Evolutionary conservation across 2,113 vertebrate genomes (phyloP).

Genomic region (Pelvicachromis taeniatus): DNA sequence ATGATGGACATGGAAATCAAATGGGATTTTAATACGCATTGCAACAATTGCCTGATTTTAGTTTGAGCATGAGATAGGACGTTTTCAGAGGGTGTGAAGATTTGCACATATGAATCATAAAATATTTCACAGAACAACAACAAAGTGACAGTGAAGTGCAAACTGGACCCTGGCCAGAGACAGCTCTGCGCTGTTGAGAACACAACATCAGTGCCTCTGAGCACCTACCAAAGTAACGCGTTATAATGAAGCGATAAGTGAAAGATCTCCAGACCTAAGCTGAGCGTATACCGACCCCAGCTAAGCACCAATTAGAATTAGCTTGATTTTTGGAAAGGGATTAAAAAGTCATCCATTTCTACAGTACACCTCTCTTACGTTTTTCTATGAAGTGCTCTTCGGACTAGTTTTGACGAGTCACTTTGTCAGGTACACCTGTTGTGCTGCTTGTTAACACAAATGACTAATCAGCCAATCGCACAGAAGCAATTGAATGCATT

Average conservation of each 20-base stretch:
- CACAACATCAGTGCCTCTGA: neutral
- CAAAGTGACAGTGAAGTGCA: neutral
- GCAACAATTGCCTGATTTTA: neutral
- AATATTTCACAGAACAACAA: neutral
- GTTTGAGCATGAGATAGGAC: neutral
- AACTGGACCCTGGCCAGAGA: neutral
- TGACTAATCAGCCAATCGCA: neutral
- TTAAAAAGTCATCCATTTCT: neutral
- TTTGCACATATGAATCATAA: neutral
- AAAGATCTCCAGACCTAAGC: neutral
- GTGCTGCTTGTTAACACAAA: neutral
- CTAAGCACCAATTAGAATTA: neutral
- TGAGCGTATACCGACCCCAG: neutral
- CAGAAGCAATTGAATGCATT: neutral
- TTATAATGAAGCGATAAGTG: neutral
- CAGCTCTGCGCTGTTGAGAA: neutral
- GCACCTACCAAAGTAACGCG: neutral
- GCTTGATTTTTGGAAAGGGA: neutral
- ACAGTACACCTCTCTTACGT: neutral
- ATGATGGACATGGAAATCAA: neutral
- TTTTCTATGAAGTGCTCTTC: neutral
- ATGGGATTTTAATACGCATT: neutral
- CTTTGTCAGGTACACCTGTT: neutral
- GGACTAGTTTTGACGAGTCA: accelerated
- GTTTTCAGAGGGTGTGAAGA: neutral